These are phyloP conservation scores for Gila orcuttii DNA, from an alignment of 2,113 vertebrate genomes.

Conservation along the genomic window DNA sequence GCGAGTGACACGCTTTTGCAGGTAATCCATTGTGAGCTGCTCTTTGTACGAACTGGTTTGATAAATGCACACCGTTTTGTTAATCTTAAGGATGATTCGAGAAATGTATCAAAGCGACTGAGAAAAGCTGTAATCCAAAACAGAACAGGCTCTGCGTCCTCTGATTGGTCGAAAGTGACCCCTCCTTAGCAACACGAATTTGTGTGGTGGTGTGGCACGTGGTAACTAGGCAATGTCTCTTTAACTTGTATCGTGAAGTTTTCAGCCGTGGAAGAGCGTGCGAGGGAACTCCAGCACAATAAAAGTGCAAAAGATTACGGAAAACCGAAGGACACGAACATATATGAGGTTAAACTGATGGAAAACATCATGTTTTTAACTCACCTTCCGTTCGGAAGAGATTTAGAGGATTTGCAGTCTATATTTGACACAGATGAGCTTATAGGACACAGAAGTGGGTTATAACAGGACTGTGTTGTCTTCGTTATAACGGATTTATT, in stretches of 20 bases:
- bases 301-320: background rate
- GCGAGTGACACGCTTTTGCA: too few species aligned
- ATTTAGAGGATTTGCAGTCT: slow-evolving; percentile 25
- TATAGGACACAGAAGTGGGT: slow-evolving; percentile 20
- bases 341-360: background rate
- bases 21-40: too few species aligned
- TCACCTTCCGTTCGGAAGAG: background rate
- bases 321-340: slow-evolving; percentile 1
- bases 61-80: too few species aligned
- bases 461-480: background rate
- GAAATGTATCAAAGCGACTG: too few species aligned
- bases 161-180: slow-evolving; percentile 54
- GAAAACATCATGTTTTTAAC: background rate
- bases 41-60: too few species aligned
- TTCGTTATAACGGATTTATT: background rate
- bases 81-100: too few species aligned
- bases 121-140: background rate
- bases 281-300: background rate
- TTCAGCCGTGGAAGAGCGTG: background rate
- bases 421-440: slow-evolving; percentile 10
- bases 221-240: slow-evolving; percentile 59
- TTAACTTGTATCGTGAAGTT: slow-evolving; percentile 49
- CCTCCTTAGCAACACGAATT: slow-evolving; percentile 54
- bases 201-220: slow-evolving; percentile 43
- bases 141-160: background rate